Evolutionary conservation across 1,140 invertebrate genomes (phyloP), one percentile per base, ranked within the genome.

Genomic region (Papilio helenus): DNA sequence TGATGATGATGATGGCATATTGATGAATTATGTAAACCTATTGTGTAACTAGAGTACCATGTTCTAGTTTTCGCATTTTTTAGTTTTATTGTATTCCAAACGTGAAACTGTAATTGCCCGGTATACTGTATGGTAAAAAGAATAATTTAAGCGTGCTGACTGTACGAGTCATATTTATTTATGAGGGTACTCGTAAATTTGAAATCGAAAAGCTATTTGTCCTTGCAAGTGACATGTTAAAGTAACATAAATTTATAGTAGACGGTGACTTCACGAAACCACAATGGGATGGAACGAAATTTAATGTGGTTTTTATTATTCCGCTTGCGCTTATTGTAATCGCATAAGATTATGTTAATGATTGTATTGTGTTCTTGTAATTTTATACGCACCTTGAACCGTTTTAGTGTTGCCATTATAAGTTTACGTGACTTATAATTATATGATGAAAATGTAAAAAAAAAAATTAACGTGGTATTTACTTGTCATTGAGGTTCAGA

Each of bases 301-400:
- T 73, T 73, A 73, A 73, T 73, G 72, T 49, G 42, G 20, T 29
- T 16, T 73, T 73, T 73, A 73, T 72, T 73, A 73, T 73, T 73
- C 72, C 26, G 72, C 3, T 14, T 26, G 20, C n/a, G 72, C 5
- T 73, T 42, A 3, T 34, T 12, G 10, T 72, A 72, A 2, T 42
- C n/a, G 29, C 34, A 72, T 44, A 20, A 72, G 68, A 42, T 29
- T 39, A n/a, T 42, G 34, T 44, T 44, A 72, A 72, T 44, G 34
- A 42, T n/a, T n/a, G 34, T 72, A 42, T 65, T 26, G 23, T 29
- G 1, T 14, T 16, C 12, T 3, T n/a, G n/a, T 65, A 23, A 23
- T 65, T 23, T 16, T 16, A 29, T 65, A 65, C 12, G n/a, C 10
- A 65, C 14, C 23, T 65, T 29, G 61, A 65, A 61, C 23, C 58